Base-by-base conservation (phyloP, 2,113 vertebrate genomes). In the Puffinus mauretanicus region DNA sequence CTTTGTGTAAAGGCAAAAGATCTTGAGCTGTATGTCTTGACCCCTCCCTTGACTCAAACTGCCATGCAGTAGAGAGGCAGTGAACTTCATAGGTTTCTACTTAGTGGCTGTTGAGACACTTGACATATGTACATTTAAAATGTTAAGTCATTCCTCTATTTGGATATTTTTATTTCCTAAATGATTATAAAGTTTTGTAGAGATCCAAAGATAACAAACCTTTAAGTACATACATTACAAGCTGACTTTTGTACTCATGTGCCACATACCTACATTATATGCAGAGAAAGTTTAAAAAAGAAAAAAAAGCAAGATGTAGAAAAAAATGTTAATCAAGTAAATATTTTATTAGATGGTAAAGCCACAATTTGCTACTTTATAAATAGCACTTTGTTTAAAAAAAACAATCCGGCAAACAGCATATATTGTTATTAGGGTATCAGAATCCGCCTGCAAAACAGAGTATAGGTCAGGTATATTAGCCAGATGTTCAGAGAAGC, bases 91-190 rank as follows among this genome's bases (percentile, higher is more conserved):
- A 44, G 15, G n/a, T 72, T 93, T 90, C 57, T 51, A 79, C 38
- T 85, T 85, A 76, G 80, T 34, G 49, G 82, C 44, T 60, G 18
- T 88, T 30, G 26, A 85, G 79, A 88, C 9, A 21, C 42, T 92
- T 55, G 14, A 51, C 57, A 34, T 13, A 29, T 13, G n/a, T 77
- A 76, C 77, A 32, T 76, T 85, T 85, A 52, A 60, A 73, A 81
- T 54, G 32, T 92, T 82, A 94, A 90, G 52, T 86, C 34, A 67
- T 81, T 95, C 44, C 42, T 87, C 84, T 96, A 17, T 86, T 94
- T 94, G 81, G 18, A 52, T 97, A 46, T 90, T 94, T 96, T 95
- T 93, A 82, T 90, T 95, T 96, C 51, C 38, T 66, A 86, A 80
- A 52, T 54, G 6, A n/a, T 61, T 65, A 16, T 46, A 10, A 83